Percentiles rank a stretch among this genome's conserved stretches.
These are phyloP conservation scores for Eupleurogrammus muticus DNA, from an alignment of 2,797 vertebrate species.

Conservation along the genomic window DNA sequence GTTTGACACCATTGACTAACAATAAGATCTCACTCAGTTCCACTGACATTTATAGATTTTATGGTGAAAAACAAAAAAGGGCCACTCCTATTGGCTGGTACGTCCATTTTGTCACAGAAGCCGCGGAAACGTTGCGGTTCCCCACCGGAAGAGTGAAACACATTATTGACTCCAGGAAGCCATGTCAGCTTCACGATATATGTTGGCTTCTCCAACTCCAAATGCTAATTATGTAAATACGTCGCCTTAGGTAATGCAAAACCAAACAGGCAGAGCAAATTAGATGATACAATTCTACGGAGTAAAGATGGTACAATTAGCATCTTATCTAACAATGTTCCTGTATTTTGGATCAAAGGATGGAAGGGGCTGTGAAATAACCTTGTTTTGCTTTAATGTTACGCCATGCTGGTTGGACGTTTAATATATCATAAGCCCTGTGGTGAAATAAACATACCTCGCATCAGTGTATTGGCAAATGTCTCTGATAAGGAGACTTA, in stretches of 20 bases:
- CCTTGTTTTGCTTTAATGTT: constrained; percentile 73
- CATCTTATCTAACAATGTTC: constrained; percentile 71
- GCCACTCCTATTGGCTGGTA: neutral
- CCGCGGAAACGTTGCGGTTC: constrained; percentile 9
- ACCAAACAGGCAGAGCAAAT: constrained; percentile 80
- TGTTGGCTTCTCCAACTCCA: constrained; percentile 54
- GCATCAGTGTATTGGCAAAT: constrained; percentile 35
- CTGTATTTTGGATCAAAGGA: constrained; percentile 72
- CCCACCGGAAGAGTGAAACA: constrained; percentile 7
- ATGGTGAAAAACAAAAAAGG: neutral
- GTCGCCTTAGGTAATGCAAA: constrained; percentile 79
- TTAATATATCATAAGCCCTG: constrained; percentile 43
- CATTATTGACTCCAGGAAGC: constrained; percentile 31
- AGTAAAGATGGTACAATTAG: constrained; percentile 72
- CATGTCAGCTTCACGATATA: constrained; percentile 48
- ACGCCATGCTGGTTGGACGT: constrained; percentile 54
- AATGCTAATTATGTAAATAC: constrained; percentile 84
- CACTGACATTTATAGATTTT: neutral
- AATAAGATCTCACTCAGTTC: no score
- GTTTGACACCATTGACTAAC: no score
- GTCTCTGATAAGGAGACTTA: constrained; percentile 55
- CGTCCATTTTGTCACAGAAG: constrained; percentile 3
- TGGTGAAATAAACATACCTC: constrained; percentile 53
- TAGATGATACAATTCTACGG: constrained; percentile 72
- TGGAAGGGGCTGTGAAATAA: constrained; percentile 59